Conservation (phyloP, 2,113 vertebrate species). For the Chiloscyllium plagiosum region DNA sequence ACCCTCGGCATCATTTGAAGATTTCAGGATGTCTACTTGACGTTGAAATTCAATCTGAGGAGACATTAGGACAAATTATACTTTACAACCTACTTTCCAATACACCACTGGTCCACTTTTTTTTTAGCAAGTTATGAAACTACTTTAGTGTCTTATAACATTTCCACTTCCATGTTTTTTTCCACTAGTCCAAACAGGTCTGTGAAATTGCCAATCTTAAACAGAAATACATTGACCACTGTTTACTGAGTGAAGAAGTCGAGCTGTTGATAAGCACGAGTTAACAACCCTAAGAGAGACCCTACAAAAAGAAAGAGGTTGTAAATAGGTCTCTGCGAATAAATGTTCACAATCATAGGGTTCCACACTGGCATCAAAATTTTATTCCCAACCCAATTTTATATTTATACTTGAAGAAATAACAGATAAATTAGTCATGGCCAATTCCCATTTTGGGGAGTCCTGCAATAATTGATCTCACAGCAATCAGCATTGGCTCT, state of each 20-base stretch:
- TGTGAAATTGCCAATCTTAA: neutral
- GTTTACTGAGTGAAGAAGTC: neutral
- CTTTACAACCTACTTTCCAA: neutral
- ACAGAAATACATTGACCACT: neutral
- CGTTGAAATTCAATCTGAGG: constrained; percentile 75
- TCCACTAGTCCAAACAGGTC: neutral
- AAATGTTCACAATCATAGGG: neutral
- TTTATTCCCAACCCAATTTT: neutral
- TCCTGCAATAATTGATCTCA: too few relatives aligned
- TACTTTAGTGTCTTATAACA: neutral
- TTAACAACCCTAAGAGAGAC: neutral
- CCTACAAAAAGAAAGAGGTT: neutral
- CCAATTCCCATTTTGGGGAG: too few relatives aligned
- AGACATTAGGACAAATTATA: neutral
- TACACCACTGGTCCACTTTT: neutral
- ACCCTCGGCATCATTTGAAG: constrained; percentile 69
- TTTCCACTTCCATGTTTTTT: neutral
- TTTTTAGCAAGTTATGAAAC: neutral
- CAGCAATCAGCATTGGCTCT: too few relatives aligned
- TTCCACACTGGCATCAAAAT: neutral
- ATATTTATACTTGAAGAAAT: neutral
- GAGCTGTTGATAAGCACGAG: neutral
- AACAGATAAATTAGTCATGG: too few relatives aligned
- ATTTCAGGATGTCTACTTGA: constrained; percentile 69
- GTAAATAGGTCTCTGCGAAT: neutral